Base-by-base conservation (phyloP, 2,797 vertebrate genomes). In the Siniperca obscura region DNA sequence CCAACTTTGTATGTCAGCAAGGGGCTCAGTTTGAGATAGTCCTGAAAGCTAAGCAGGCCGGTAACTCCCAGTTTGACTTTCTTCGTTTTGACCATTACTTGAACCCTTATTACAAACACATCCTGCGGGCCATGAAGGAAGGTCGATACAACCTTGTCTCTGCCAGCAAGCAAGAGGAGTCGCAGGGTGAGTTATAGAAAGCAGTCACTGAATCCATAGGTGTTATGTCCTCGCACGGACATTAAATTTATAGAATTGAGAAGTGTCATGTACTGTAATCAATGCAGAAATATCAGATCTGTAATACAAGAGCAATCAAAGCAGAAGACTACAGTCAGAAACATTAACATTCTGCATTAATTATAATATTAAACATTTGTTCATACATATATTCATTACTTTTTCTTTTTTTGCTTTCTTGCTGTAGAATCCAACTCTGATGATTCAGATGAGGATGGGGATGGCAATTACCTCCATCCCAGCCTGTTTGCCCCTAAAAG, bases 11-110 rank as follows among this genome's bases (percentile, higher is more conserved):
- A 79, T 97, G 96, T 94, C 98, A 98, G 90, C 98, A 99, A 87
- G 98, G 98, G 7, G 97, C 97, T 21, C 98, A 99, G 90, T 99
- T 99, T 92, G 98, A 99, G 91, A 99, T 99, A 0, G 98, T 99
- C 95, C 94, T 99, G 74, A 99, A 99, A 94, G 97, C 98, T n/a
- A 98, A 99, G 93, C 98, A 99, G 90, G 87, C 98, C 0, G 93
- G 96, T 0, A 99, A 99, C 95, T 99, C 98, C 0, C 98, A 99
- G 92, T 99, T 99, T 73, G 98, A 99, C 94, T 99, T 99, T 74
- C 93, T 99, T 66, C 95, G 98, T 0, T 99, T 99, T 50, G 98
- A 99, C 93, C 98, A 99, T 94, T 99, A 99, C 95, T 96, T 99
- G 94, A 99, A 99, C 86, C 98, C 98, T 36, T 99, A 99, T 94